Base-by-base conservation (phyloP, 2,888 invertebrate genomes). In the Monoplex corrugatus region DNA sequence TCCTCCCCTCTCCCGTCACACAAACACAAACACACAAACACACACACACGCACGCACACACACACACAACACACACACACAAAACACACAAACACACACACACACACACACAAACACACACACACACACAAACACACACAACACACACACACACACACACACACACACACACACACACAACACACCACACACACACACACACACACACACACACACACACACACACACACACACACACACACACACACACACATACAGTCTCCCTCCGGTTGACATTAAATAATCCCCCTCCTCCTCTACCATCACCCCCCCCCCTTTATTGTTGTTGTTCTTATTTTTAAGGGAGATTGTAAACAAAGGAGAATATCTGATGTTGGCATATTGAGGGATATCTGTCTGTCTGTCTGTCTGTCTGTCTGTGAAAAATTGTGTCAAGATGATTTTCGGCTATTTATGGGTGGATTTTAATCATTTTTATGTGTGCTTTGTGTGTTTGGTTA, bases 191-290 rank as follows among this genome's bases (percentile, higher is more conserved):
- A 72, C 72, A 72, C 72, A 50, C 50, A 50, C 50, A 72, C 72
- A 72, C 72, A 72, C 72, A 72, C 72, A n/a, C 32, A n/a, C 72
- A 72, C 72, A n/a, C 72, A n/a, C 72, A 72, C 72, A n/a, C 72
- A n/a, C 72, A 32, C 72, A n/a, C 72, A 32, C 72, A 32, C 72
- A 6, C 72, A n/a, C 72, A n/a, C 32, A n/a, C 72, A 32, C 72
- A n/a, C 72, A 72, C 32, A 32, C 72, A 32, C 72, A 32, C 72
- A 32, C n/a, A n/a, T 32, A 32, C 72, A n/a, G n/a, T 3, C n/a
- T 10, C 10, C 50, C 50, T 16, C 6, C 50, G 16, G n/a, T n/a
- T n/a, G n/a, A n/a, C n/a, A n/a, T n/a, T n/a, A n/a, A n/a, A n/a
- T n/a, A 50, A 16, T 57, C 57, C 28, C 57, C 28, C 57, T 57